Base-by-base conservation (phyloP, 1,140 invertebrate genomes). In the Radopholus similis region DNA sequence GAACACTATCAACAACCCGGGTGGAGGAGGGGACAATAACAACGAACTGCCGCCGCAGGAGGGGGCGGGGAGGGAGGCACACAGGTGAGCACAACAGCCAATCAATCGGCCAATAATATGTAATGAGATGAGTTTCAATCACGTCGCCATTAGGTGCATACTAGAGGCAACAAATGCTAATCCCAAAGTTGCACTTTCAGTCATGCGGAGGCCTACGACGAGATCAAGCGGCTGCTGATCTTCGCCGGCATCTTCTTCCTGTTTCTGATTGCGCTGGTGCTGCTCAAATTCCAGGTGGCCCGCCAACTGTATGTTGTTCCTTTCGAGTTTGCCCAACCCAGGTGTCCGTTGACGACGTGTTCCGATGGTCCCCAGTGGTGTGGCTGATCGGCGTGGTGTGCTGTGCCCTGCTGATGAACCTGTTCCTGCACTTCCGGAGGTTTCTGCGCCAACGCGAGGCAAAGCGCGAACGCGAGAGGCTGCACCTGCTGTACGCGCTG, bases 331-430 rank as follows among this genome's bases (percentile, higher is more conserved):
- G n/a, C n/a, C n/a, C n/a, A n/a, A n/a, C n/a, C 73, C 32, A 69
- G 68, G 40, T 70, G 26, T 71, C 68, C 21, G 30, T 70, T n/a
- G 72, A 70, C 54, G 68, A 70, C 37, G 32, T 70, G 26, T 70
- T 70, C 37, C 71, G 73, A 47, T 70, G 72, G 68, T 70, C 68
- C 13, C 68, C 68, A 15, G 68, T 72, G n/a, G 68, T 70, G 15
- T 75, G 68, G 68, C 40, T 70, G 26, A 40, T 70, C 32, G 68
- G 68, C 6, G 68, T 70, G 32, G 30, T 70, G 8, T 38, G 72
- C 42, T 69, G 67, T 35, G 67, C 69, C 3, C 71, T 69, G 5
- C 18, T 69, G 11, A 69, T 70, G 68, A 70, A 70, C 42, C 26
- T 73, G 23, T 70, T 72, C 23, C 32, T 70, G 8, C 68, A 70